Conservation (phyloP, 2,797 vertebrate species). For the Astyanax mexicanus region DNA sequence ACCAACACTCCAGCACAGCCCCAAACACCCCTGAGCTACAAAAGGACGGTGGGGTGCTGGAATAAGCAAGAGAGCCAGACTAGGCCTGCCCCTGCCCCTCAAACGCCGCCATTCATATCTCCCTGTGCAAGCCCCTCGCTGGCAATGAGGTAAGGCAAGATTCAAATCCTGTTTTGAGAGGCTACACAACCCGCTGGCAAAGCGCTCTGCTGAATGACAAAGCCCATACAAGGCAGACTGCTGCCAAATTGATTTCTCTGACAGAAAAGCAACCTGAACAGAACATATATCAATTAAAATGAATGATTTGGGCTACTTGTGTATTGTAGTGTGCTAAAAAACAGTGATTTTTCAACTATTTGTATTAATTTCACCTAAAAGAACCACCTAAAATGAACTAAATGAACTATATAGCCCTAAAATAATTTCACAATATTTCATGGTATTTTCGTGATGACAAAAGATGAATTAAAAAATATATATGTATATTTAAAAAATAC, state of each 20-base stretch:
- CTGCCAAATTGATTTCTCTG: conserved; percentile 74
- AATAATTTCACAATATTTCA: too few relatives aligned
- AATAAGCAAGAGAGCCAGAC: conserved; percentile 10
- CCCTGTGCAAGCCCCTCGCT: conserved; percentile 63
- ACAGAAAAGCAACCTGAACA: conserved; percentile 65
- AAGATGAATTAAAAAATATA: too few relatives aligned
- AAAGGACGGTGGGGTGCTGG: conserved; percentile 61
- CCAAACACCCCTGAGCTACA: conserved; percentile 58
- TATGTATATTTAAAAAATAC: too few relatives aligned
- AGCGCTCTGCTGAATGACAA: conserved; percentile 51
- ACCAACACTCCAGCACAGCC: conserved; percentile 37
- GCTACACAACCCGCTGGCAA: conserved; percentile 64
- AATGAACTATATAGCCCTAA: too few relatives aligned
- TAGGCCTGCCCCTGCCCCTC: conserved; percentile 51
- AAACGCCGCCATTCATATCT: conserved; percentile 59
- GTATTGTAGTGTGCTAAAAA: too few relatives aligned
- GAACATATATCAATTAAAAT: conserved; percentile 72
- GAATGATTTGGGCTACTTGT: conserved; percentile 8
- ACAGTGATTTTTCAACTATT: too few relatives aligned
- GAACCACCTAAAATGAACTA: background rate
- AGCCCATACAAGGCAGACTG: conserved; percentile 65
- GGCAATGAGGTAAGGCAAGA: conserved; percentile 70
- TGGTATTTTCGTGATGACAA: too few relatives aligned
- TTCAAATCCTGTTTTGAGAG: conserved; percentile 69
- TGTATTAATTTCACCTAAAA: conserved; percentile 4